These are phyloP conservation scores for Drosophila erecta DNA, from an alignment of 1,140 invertebrate species.

Conservation along the genomic window DNA sequence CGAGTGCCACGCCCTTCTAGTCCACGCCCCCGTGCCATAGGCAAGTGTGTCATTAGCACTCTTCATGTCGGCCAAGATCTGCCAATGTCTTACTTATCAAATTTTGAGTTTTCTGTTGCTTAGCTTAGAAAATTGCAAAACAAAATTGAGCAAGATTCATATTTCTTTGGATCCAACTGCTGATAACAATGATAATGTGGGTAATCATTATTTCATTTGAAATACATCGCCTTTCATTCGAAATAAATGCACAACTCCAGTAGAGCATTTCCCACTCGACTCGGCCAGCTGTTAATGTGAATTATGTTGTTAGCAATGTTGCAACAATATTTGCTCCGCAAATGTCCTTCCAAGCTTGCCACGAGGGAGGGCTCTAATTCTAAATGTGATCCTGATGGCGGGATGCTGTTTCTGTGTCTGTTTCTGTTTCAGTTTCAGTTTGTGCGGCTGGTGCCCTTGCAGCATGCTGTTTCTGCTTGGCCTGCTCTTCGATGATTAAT, in stretches of 20 bases:
- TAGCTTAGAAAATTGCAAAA: too few relatives aligned
- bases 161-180: too few relatives aligned
- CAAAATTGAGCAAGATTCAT: too few relatives aligned
- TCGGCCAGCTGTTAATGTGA: constrained; percentile 21
- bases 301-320: constrained; percentile 44
- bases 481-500: constrained; percentile 75
- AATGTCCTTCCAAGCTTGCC: constrained; percentile 29
- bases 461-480: constrained; percentile 63
- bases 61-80: constrained; percentile 20
- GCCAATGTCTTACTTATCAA: neutral
- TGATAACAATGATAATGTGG: neutral
- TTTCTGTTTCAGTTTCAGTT: constrained; percentile 7
- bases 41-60: constrained; percentile 44
- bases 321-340: constrained; percentile 55
- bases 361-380: constrained; percentile 18
- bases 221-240: neutral
- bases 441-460: constrained; percentile 20
- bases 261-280: constrained; percentile 25
- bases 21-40: constrained; percentile 14
- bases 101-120: too few relatives aligned
- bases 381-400: constrained; percentile 22
- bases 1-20: constrained; percentile 17
- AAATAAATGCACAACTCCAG: neutral
- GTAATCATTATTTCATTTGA: neutral
- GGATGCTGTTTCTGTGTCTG: constrained; percentile 7